These are phyloP conservation scores for Hyposmocoma kahamanoa DNA, from an alignment of 1,140 invertebrate genomes.

Conservation along the genomic window DNA sequence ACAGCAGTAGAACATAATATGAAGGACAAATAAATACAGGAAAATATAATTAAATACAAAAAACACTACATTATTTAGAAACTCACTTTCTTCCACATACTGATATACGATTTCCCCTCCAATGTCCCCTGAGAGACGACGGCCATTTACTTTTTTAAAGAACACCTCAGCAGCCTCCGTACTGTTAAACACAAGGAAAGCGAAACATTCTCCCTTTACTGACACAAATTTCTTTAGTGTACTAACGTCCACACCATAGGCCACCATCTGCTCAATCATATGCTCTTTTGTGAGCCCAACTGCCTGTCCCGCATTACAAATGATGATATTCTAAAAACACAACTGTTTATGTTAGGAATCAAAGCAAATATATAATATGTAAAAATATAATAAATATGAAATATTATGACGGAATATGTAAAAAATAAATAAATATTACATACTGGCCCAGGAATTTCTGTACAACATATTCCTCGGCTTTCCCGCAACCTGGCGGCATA, in stretches of 20 bases:
- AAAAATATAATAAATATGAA: constrained; percentile 7
- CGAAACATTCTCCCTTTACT: constrained; percentile 53
- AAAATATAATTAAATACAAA: no score
- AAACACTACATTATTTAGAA: no score
- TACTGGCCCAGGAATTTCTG: constrained; percentile 28
- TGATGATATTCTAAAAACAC: constrained; percentile 47
- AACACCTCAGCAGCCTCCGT: constrained; percentile 31
- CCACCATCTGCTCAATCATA: constrained; percentile 26
- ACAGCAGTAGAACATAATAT: no score
- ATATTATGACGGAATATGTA: background rate
- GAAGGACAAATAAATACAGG: no score
- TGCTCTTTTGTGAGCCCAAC: constrained; percentile 44
- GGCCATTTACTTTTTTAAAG: no score
- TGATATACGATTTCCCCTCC: no score
- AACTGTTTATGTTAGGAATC: background rate
- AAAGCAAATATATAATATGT: constrained; percentile 9
- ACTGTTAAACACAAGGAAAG: constrained; percentile 42
- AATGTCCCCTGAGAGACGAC: no score
- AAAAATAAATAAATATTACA: constrained; percentile 13
- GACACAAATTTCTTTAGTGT: constrained; percentile 49
- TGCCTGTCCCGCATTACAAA: constrained; percentile 62
- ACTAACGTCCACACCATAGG: constrained; percentile 14
- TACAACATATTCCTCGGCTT: constrained; percentile 41
- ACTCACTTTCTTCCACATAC: no score
- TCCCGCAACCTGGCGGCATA: constrained; percentile 46